Conservation (phyloP, 2,888 invertebrate genomes). For the Hyposoter didymator region DNA sequence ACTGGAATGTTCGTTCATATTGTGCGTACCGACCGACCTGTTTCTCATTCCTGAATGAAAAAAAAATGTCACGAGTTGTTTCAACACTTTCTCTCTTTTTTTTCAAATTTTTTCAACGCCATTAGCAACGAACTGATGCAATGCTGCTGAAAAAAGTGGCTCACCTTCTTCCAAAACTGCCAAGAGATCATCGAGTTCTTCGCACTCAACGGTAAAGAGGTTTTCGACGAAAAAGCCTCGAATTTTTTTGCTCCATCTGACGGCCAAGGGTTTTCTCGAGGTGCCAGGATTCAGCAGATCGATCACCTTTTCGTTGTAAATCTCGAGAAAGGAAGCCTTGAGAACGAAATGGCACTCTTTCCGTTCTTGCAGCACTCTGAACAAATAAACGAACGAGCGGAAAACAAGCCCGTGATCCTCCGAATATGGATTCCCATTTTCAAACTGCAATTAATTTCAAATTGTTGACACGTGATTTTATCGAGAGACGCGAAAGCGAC, state of each 20-base stretch:
- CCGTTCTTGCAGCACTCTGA: slow-evolving; percentile 91
- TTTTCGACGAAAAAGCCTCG: slow-evolving; percentile 98
- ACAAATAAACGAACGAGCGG: slow-evolving; percentile 95
- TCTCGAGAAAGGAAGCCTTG: slow-evolving; percentile 97
- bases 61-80: background rate
- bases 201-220: slow-evolving; percentile 97
- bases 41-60: slow-evolving; percentile 92
- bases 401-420: slow-evolving; percentile 95
- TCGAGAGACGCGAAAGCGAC: background rate
- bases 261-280: slow-evolving; percentile 92
- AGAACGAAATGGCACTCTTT: slow-evolving; percentile 93
- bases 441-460: slow-evolving; percentile 85
- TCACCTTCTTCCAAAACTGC: slow-evolving; percentile 97
- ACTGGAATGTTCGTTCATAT: slow-evolving; percentile 97
- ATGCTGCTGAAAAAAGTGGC: background rate
- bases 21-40: slow-evolving; percentile 94
- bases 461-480: background rate
- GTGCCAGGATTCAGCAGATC: slow-evolving; percentile 96
- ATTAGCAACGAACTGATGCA: background rate
- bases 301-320: slow-evolving; percentile 98
- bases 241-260: slow-evolving; percentile 97
- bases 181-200: slow-evolving; percentile 95
- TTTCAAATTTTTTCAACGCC: background rate
- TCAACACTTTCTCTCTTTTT: slow-evolving; percentile 6
- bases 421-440: slow-evolving; percentile 88